A percentile compares a stretch with the other conserved stretches of the same genome.
Evolutionary conservation across 2,888 invertebrate genomes (phyloP).

Genomic region (Drosophila neutralis): DNA sequence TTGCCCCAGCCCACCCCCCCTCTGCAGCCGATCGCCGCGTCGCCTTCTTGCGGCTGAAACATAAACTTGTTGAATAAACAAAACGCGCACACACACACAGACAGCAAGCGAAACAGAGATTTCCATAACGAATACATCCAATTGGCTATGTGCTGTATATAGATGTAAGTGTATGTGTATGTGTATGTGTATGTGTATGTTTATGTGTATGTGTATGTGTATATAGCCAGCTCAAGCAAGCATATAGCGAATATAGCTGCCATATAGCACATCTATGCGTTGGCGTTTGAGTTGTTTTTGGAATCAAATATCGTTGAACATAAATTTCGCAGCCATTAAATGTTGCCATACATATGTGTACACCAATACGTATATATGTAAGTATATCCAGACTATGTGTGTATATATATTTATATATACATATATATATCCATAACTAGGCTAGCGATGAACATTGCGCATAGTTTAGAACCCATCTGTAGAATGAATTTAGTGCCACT

Average conservation of each 20-base stretch:
- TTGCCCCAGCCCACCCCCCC: conserved; percentile 3
- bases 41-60: conserved; percentile 60
- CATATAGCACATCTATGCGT: conserved; percentile 57
- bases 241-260: conserved; percentile 44
- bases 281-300: conserved; percentile 73
- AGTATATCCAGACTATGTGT: conserved; percentile 10
- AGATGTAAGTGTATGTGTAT: neutral
- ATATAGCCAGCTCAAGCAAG: conserved; percentile 12
- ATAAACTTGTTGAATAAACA: conserved; percentile 74
- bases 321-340: conserved; percentile 77
- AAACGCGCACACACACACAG: conserved; percentile 24
- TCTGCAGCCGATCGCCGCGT: neutral
- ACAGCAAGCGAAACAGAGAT: conserved; percentile 26
- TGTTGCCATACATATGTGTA: conserved; percentile 38
- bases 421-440: conserved; percentile 29
- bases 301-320: conserved; percentile 77
- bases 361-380: conserved; percentile 9
- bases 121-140: conserved; percentile 67
- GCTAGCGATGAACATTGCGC: conserved; percentile 23
- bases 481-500: conserved; percentile 29
- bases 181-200: neutral
- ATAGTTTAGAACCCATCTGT: conserved; percentile 23
- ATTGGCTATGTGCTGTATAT: conserved; percentile 47
- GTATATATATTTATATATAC: neutral
- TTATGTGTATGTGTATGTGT: neutral